Base-by-base conservation (phyloP, 2,797 vertebrate genomes). In the Lophius americanus region DNA sequence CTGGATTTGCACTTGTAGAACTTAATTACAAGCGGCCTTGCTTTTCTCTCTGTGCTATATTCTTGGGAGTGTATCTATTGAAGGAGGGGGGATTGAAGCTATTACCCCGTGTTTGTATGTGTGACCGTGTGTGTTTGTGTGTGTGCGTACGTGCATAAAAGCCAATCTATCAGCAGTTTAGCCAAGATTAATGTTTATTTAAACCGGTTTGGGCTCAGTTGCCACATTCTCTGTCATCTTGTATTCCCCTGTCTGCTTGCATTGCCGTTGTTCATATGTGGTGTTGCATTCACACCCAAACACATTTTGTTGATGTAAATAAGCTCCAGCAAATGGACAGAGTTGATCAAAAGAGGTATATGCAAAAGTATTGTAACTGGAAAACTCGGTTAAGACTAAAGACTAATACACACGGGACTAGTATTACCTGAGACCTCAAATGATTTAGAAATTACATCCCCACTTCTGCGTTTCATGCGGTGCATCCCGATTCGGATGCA, bases 1-100 rank as follows among this genome's bases (percentile, higher is more conserved):
- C 88, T 85, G 90, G 88, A 92, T 93, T 89, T 92, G 88, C 90
- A 91, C 88, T 91, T 90, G 90, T 92, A 88, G 87, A 93, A 93
- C 87, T 91, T 92, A 92, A 94, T 93, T 92, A 92, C 90, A 88
- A 89, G 86, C 72, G 74, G 85, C 86, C 81, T 69, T 44, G 63
- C 81, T 75, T 75, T 82, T 82, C 73, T 74, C 48, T 71, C 72
- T 76, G 86, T 83, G 84, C 76, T 53, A 78, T 81, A 88, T 88
- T 90, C 81, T 84, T 81, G 73, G 68, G 82, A 90, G 89, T 84
- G 69, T 85, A 82, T 90, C 87, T 86, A 86, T 79, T 84, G 84
- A 92, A 80, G 78, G 72, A 84, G 79, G 81, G 51, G 71, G 64
- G 73, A 82, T 81, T 91, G 84, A 89, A 83, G 88, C 79, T 84